Conservation (phyloP, 2,113 vertebrate species). For the Megalops atlanticus region DNA sequence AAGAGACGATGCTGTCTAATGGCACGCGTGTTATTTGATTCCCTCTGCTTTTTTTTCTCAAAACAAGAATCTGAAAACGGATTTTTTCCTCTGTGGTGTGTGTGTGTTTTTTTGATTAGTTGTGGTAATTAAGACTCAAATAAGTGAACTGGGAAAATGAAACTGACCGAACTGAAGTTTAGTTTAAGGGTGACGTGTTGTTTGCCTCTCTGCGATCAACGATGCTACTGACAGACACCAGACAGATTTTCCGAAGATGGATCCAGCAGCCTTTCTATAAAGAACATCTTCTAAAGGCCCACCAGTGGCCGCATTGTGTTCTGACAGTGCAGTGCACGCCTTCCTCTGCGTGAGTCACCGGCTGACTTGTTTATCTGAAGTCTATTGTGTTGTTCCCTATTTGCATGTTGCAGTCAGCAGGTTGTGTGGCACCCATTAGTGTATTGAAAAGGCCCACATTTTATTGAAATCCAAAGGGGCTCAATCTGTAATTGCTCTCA, state of each 20-base stretch:
- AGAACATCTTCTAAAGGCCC: neutral
- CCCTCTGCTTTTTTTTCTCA: neutral
- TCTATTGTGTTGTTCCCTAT: neutral
- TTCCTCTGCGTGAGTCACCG: neutral
- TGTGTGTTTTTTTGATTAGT: neutral
- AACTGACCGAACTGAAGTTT: neutral
- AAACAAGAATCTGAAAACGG: too few species aligned
- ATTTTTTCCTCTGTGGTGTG: too few species aligned
- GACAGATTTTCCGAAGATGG: neutral
- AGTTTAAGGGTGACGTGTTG: neutral
- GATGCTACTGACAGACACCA: neutral
- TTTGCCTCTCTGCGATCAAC: neutral
- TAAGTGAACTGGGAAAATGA: neutral
- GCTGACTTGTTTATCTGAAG: neutral
- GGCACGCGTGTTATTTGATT: neutral
- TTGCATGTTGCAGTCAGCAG: neutral
- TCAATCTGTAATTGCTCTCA: slow-evolving; percentile 12
- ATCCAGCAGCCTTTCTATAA: neutral
- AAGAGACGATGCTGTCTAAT: neutral
- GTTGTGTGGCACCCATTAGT: neutral
- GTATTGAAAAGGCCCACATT: neutral
- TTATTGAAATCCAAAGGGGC: neutral
- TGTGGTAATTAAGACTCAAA: neutral
- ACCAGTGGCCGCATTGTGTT: neutral
- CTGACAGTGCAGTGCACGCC: neutral